These are phyloP conservation scores for Dipodomys ordii DNA, from an alignment of 2,113 vertebrate genomes.

Conservation along the genomic window DNA sequence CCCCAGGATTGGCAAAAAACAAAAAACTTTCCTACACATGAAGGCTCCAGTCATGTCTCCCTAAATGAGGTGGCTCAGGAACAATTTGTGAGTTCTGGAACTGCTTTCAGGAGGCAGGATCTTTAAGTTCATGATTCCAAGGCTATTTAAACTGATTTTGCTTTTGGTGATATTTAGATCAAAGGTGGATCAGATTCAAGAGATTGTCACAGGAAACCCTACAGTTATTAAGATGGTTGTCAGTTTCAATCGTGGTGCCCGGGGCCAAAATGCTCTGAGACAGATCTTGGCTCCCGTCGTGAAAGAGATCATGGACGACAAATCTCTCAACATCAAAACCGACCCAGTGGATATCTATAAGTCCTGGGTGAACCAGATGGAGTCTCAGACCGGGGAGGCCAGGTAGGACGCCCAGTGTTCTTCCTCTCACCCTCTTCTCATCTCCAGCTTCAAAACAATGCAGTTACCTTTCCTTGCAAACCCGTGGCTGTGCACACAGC, in stretches of 20 bases:
- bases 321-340: constrained; percentile 97
- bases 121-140: not conserved
- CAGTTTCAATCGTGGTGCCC: constrained; percentile 97
- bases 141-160: not conserved
- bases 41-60: not conserved
- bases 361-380: constrained; percentile 99
- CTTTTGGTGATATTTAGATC: constrained; percentile 88
- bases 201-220: constrained; percentile 98
- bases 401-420: constrained; percentile 86
- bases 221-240: constrained; percentile 99
- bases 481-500: no score
- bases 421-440: not conserved
- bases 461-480: no score
- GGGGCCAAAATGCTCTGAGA: constrained; percentile 96
- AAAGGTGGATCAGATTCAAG: constrained; percentile 98
- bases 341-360: constrained; percentile 99
- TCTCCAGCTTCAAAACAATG: not conserved
- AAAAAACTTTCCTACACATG: not conserved
- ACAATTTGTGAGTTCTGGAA: no score
- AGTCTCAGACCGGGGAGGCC: constrained; percentile 97
- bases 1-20: no score
- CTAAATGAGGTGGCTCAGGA: not conserved
- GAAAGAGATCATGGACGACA: constrained; percentile 99
- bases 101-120: not conserved
- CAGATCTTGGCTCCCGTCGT: constrained; percentile 97